phyloP scores from a whole-genome alignment of 2,797 vertebrate genomes.

The Cynodonichthys magdalenae region DNA sequence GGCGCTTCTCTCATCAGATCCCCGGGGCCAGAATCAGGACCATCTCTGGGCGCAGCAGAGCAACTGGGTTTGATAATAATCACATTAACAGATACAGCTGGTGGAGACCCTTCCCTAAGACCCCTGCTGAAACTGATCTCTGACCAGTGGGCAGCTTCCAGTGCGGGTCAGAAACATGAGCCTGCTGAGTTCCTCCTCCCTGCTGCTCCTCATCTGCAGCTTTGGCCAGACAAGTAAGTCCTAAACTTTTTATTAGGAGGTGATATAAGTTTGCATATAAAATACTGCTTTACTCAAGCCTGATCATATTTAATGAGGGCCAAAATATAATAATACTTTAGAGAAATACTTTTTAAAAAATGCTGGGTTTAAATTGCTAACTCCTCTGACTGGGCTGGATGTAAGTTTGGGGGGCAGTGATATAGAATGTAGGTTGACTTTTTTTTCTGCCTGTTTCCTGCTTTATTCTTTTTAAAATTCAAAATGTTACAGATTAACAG shows the following conservation, averaged over 20 bases:
- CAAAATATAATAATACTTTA: no score
- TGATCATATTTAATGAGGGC: neutral
- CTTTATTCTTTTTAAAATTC: neutral
- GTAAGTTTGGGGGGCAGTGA: constrained; percentile 48
- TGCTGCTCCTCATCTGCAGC: constrained; percentile 54
- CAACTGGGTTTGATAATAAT: neutral
- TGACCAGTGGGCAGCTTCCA: neutral
- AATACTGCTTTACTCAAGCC: neutral
- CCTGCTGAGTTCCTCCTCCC: constrained; percentile 20
- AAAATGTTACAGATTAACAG: no score
- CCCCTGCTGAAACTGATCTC: neutral
- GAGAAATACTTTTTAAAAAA: no score
- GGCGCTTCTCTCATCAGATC: constrained; percentile 36
- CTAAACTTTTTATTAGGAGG: neutral
- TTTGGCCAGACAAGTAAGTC: constrained; percentile 72
- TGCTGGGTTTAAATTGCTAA: constrained; percentile 34
- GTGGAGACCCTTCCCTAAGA: neutral
- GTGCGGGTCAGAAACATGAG: constrained; percentile 47
- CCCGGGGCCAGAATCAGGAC: constrained; percentile 5
- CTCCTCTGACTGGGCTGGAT: constrained; percentile 54
- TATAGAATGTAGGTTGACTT: constrained; percentile 63
- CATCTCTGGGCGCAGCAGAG: constrained; percentile 11
- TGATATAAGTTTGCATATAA: neutral
- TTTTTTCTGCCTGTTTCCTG: neutral
- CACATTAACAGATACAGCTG: no score